Evolutionary conservation across 23 tunicate genomes (phyloP).

Genomic region (Trididemnum nubilum): DNA sequence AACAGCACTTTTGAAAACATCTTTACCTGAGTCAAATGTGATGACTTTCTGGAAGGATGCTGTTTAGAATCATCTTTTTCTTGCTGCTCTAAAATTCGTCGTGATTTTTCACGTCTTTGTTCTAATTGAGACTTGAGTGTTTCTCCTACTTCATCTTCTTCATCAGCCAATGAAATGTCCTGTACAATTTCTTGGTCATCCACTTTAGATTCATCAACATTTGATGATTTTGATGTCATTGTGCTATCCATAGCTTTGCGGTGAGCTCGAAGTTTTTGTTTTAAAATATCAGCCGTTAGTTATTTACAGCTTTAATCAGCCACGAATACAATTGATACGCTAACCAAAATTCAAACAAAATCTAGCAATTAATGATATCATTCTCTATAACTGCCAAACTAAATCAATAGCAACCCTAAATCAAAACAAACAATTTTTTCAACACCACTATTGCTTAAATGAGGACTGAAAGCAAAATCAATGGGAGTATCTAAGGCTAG

Average conservation of each 20-base stretch:
- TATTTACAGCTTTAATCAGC: neutral
- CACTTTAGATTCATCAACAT: neutral
- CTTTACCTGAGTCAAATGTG: too few species aligned
- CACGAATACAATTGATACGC: too few species aligned
- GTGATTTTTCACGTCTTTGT: constrained; percentile 52
- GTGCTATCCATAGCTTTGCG: constrained; percentile 57
- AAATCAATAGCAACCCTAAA: too few species aligned
- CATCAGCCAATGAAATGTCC: neutral
- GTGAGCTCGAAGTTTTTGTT: constrained; percentile 48
- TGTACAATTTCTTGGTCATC: neutral
- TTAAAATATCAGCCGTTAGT: constrained; percentile 10
- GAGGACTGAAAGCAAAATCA: too few species aligned
- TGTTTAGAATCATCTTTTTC: constrained; percentile 20
- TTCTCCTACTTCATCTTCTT: constrained; percentile 28
- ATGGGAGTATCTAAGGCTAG: too few species aligned
- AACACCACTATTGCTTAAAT: too few species aligned
- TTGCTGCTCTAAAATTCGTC: constrained; percentile 20
- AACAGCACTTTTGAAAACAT: too few species aligned
- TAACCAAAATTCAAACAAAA: too few species aligned
- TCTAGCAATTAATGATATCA: too few species aligned
- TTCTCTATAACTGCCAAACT: too few species aligned
- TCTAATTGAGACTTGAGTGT: constrained; percentile 19
- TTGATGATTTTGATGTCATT: constrained; percentile 6
- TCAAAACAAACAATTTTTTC: too few species aligned
- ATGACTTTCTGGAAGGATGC: too few species aligned